A percentile compares a stretch with the other conserved stretches of the same genome.
Evolutionary conservation across 2,888 invertebrate genomes (phyloP).

Genomic region (Limenitis camilla): DNA sequence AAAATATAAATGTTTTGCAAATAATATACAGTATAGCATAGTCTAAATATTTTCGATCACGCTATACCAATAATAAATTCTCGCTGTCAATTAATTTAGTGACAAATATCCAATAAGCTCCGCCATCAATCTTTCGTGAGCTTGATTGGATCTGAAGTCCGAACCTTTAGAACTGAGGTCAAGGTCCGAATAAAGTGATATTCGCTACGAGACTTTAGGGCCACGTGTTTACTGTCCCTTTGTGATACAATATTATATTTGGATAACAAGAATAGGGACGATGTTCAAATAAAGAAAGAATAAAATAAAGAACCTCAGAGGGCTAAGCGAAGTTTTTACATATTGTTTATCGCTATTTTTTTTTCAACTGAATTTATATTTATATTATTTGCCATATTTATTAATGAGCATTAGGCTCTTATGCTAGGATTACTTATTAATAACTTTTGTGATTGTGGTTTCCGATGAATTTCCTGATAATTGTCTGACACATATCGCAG

Average conservation of each 20-base stretch:
- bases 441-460: no score
- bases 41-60: neutral
- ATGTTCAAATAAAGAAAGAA: neutral
- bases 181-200: constrained; percentile 17
- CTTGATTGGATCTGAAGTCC: constrained; percentile 44
- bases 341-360: no score
- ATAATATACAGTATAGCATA: no score
- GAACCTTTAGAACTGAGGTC: constrained; percentile 36
- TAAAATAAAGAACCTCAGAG: no score
- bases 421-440: no score
- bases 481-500: no score
- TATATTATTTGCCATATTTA: no score
- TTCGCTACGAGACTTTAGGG: constrained; percentile 1
- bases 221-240: constrained; percentile 4
- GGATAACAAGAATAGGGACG: neutral
- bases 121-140: constrained; percentile 51
- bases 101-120: constrained; percentile 50
- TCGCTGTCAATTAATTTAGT: constrained; percentile 37
- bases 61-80: constrained; percentile 6
- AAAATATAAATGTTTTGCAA: no score
- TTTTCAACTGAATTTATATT: no score
- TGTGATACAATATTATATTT: neutral
- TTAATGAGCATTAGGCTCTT: no score
- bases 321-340: no score
- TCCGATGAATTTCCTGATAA: no score